phyloP scores from a whole-genome alignment of 2,797 vertebrate species.

The Paratrypauchen microcephalus region DNA sequence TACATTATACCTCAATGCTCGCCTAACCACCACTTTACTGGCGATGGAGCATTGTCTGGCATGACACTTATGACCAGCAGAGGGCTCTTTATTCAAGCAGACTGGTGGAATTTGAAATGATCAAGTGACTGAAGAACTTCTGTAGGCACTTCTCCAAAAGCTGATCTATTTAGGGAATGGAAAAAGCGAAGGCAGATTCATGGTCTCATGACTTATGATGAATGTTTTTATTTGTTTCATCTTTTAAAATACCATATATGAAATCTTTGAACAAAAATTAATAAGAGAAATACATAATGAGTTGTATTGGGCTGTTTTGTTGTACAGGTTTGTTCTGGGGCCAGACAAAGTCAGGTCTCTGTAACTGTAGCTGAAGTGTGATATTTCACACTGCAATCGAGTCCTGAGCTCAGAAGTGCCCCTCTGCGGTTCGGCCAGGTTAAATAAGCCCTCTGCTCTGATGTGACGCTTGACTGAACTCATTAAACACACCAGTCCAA shows the following conservation, averaged over 20 bases:
- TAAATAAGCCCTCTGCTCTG: slow-evolving; percentile 15
- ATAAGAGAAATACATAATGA: not conserved
- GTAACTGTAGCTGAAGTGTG: slow-evolving; percentile 33
- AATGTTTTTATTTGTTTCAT: not conserved
- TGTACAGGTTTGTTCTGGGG: not conserved
- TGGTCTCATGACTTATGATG: not conserved
- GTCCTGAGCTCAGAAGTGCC: slow-evolving; percentile 24
- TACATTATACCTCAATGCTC: no score
- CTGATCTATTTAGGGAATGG: slow-evolving; percentile 47
- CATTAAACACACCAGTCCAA: not conserved
- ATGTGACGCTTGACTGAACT: not conserved
- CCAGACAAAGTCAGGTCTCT: not conserved
- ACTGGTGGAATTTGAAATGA: slow-evolving; percentile 32
- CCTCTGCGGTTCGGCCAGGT: slow-evolving; percentile 10
- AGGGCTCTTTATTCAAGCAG: slow-evolving; percentile 33
- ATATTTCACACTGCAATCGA: slow-evolving; percentile 32
- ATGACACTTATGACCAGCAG: slow-evolving; percentile 21
- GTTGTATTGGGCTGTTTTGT: not conserved
- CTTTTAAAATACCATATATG: not conserved
- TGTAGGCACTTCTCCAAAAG: slow-evolving; percentile 3
- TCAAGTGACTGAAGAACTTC: slow-evolving; percentile 30
- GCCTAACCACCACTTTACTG: no score
- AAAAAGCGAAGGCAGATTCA: slow-evolving; percentile 19
- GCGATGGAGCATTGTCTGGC: not conserved
- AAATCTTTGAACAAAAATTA: not conserved